These are phyloP conservation scores for Diaphora mendica DNA, from an alignment of 2,888 invertebrate genomes.

Conservation along the genomic window DNA sequence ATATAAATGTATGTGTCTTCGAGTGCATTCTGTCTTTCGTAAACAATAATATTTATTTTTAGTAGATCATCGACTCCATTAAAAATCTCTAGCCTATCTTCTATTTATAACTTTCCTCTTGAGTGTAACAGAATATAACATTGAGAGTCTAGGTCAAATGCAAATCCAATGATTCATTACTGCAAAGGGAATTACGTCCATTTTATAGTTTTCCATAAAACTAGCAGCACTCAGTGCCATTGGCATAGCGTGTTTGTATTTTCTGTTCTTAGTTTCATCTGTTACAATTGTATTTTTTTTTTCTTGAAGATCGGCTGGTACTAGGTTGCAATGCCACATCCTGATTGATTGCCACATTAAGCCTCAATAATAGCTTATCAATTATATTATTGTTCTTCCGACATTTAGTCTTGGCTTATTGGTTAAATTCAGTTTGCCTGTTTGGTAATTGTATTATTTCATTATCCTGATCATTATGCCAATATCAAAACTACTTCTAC, in stretches of 20 bases:
- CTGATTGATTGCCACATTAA: slow-evolving; percentile 63
- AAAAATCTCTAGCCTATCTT: slow-evolving; percentile 17
- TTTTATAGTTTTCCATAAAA: slow-evolving; percentile 55
- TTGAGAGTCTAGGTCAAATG: slow-evolving; percentile 58
- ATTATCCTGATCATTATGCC: background rate
- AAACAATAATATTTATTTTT: background rate
- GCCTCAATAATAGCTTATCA: slow-evolving; percentile 43
- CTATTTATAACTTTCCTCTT: slow-evolving; percentile 51
- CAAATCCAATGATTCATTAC: slow-evolving; percentile 48
- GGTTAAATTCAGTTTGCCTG: slow-evolving; percentile 19
- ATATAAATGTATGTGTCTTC: background rate
- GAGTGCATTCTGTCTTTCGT: background rate
- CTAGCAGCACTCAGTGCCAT: slow-evolving; percentile 55
- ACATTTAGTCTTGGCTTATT: slow-evolving; percentile 42
- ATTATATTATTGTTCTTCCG: slow-evolving; percentile 54
- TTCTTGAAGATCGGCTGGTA: slow-evolving; percentile 40
- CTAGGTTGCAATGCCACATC: slow-evolving; percentile 56
- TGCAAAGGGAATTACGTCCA: slow-evolving; percentile 44
- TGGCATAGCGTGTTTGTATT: slow-evolving; percentile 58
- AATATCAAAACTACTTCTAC: background rate
- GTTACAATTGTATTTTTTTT: slow-evolving; percentile 61
- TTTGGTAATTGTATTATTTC: slow-evolving; percentile 22
- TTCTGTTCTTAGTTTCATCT: slow-evolving; percentile 51
- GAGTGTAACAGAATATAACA: slow-evolving; percentile 47
- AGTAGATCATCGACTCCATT: slow-evolving; percentile 30